Evolutionary conservation across 2,113 vertebrate genomes (phyloP).

Genomic region (Apodemus sylvaticus): DNA sequence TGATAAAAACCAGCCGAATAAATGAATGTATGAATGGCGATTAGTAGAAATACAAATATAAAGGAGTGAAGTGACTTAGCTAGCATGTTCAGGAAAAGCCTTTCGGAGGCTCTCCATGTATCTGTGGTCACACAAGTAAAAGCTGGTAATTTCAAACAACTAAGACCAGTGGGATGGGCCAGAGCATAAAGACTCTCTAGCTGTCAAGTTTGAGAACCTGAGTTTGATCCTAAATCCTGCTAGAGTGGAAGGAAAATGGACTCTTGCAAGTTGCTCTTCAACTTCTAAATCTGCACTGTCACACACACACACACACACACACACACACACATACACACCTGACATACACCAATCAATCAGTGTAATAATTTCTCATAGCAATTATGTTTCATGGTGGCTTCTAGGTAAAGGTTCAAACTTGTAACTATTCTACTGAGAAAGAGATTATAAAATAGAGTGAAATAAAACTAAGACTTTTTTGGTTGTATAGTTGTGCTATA

Average conservation of each 20-base stretch:
- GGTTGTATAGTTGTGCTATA: neutral
- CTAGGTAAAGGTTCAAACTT: neutral
- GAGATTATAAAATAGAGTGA: neutral
- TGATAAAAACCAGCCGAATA: neutral
- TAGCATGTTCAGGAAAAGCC: neutral
- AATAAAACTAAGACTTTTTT: neutral
- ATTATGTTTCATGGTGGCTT: neutral
- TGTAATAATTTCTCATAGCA: neutral
- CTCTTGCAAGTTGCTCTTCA: neutral
- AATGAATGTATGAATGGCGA: neutral
- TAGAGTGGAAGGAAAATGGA: neutral
- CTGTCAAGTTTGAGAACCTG: neutral
- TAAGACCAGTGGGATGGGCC: neutral
- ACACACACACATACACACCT: no score
- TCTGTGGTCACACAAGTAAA: neutral
- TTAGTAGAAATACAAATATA: neutral
- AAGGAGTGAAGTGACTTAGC: neutral
- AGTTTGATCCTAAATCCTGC: no score
- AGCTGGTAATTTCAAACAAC: neutral
- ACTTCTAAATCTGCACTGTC: neutral
- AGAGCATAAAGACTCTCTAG: no score
- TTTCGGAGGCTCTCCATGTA: neutral
- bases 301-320: no score
- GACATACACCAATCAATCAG: neutral
- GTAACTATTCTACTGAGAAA: neutral